Evolutionary conservation across 2,797 vertebrate genomes (phyloP), one percentile per base, ranked within the genome.

Genomic region (Pogoniulus pusillus): DNA sequence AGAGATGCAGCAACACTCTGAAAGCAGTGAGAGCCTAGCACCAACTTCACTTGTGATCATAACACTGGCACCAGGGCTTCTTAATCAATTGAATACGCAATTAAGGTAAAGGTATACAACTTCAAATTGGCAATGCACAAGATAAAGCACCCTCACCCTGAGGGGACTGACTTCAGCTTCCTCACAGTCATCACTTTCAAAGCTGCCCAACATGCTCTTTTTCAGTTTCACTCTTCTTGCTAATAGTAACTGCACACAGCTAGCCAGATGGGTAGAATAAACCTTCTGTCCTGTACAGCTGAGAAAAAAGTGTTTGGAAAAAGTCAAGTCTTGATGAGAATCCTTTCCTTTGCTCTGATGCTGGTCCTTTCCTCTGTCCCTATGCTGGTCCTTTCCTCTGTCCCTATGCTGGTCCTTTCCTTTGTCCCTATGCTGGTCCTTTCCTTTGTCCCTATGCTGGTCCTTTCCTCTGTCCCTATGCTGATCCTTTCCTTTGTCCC

Each of bases 41-140:
- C 79, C 86, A 82, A 79, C 71, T 86, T 88, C 2, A 2, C 41
- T 58, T 77, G 49, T 69, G 80, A 80, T 83, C 68, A 51, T 30
- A 80, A 39, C 3, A 35, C n/a, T 77, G 86, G 41, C 65, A 91
- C 73, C 30, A 82, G 65, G 45, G 34, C 35, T 91, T 90, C 78
- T 91, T 92, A 71, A 86, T 82, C 5, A 69, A 74, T 82, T 82
- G 62, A 88, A 82, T 80, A 77, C 53, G 41, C 23, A 58, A 80
- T 89, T 71, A 84, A 76, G 70, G 43, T 90, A 92, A 85, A 45
- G 65, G n/a, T 16, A 16, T 59, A 49, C 55, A 80, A 59, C 64
- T 85, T 90, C 69, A 68, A 81, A 73, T 15, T 75, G 72, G 58
- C 75, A 93, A 49, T 24, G 45, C 1, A 6, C n/a, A 59, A 75